phyloP scores from a whole-genome alignment of 2,113 vertebrate species.

The Callopanchax toddi region DNA sequence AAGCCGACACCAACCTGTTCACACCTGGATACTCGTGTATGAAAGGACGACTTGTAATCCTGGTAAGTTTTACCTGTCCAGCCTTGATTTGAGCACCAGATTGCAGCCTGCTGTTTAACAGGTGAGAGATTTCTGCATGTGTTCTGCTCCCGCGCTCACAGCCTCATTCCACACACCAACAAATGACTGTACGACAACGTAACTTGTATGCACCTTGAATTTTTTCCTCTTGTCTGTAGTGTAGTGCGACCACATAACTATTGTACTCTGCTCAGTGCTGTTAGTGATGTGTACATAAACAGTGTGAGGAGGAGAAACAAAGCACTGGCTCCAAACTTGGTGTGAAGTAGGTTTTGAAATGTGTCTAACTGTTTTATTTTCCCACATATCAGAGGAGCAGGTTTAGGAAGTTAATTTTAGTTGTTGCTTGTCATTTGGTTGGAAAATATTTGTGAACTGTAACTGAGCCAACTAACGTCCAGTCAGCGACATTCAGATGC shows the following conservation, averaged over 20 bases:
- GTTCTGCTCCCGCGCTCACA: conserved; percentile 34
- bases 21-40: conserved; percentile 67
- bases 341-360: conserved; percentile 36
- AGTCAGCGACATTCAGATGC: conserved; percentile 30
- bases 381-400: conserved; percentile 7
- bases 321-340: conserved; percentile 17
- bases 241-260: conserved; percentile 38
- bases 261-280: conserved; percentile 34
- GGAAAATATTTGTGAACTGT: conserved; percentile 70
- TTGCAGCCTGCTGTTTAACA: conserved; percentile 11
- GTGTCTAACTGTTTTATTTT: conserved; percentile 21
- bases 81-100: conserved; percentile 74
- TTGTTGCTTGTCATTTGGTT: conserved; percentile 46
- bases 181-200: conserved; percentile 11
- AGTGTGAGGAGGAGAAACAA: conserved; percentile 7
- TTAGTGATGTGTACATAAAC: conserved; percentile 42
- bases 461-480: conserved; percentile 76
- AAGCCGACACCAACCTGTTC: conserved; percentile 40
- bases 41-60: conserved; percentile 66
- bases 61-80: conserved; percentile 22
- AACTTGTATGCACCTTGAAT: conserved; percentile 55
- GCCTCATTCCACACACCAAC: conserved; percentile 13
- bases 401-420: conserved; percentile 21
- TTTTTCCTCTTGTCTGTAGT: conserved; percentile 32
- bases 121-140: conserved; percentile 52